phyloP scores from a whole-genome alignment of 2,888 invertebrate species.

The Idaea straminata region DNA sequence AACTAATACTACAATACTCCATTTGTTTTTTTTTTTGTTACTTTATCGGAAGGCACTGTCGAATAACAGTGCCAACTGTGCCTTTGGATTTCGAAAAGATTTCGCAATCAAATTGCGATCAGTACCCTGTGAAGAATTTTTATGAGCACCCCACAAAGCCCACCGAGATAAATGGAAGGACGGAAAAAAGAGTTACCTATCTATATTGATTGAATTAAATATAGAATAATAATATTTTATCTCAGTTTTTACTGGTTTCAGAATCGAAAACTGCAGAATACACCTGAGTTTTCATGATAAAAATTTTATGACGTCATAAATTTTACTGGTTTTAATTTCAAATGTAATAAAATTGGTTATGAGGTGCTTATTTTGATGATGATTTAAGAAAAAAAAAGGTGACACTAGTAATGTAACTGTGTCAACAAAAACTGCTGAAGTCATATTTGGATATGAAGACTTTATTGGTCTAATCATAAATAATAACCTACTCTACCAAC shows the following conservation, averaged over 20 bases:
- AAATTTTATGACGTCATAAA: conserved; percentile 20
- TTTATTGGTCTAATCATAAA: too few relatives aligned
- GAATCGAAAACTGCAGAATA: conserved; percentile 28
- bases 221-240: conserved; percentile 39
- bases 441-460: background rate
- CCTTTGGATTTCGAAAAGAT: conserved; percentile 27
- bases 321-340: conserved; percentile 5
- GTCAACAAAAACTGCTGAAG: background rate
- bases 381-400: background rate
- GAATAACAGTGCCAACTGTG: conserved; percentile 11
- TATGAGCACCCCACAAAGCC: conserved; percentile 61
- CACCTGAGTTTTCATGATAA: conserved; percentile 20
- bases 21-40: too few relatives aligned
- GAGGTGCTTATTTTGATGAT: background rate
- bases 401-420: background rate
- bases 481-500: too few relatives aligned
- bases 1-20: too few relatives aligned
- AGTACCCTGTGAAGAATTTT: conserved; percentile 64
- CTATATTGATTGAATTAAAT: conserved; percentile 50
- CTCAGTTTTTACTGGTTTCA: conserved; percentile 30
- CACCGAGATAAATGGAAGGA: conserved; percentile 49
- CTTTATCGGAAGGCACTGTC: background rate
- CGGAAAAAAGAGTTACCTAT: conserved; percentile 42
- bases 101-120: conserved; percentile 72
- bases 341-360: conserved; percentile 3